phyloP scores from a whole-genome alignment of 2,797 vertebrate genomes.

The Sebastes kiyomatsui region DNA sequence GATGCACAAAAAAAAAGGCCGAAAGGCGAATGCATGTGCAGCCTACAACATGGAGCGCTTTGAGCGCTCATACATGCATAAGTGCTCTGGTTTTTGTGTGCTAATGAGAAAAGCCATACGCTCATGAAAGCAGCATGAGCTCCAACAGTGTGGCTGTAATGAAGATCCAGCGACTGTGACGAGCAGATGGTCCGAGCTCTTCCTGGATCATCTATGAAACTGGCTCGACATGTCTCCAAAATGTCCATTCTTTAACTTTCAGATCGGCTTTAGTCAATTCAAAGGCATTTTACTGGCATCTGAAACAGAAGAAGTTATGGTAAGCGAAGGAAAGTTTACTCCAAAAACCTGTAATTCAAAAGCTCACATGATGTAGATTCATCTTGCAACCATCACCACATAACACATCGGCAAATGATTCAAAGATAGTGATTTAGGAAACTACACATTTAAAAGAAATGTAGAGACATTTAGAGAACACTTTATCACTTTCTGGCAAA shows the following conservation, averaged over 20 bases:
- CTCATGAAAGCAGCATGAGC: conserved; percentile 47
- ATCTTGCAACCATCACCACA: neutral
- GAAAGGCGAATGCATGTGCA: neutral
- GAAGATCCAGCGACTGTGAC: conserved; percentile 34
- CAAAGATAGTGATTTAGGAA: neutral
- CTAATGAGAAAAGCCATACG: conserved; percentile 40
- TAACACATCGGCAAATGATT: neutral
- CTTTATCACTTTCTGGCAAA: neutral
- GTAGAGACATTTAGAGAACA: neutral
- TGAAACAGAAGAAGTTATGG: neutral
- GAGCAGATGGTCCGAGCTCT: conserved; percentile 61
- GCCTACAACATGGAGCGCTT: neutral
- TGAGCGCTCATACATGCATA: conserved; percentile 11
- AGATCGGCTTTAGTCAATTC: neutral
- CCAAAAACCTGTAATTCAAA: neutral
- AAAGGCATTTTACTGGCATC: conserved; percentile 24
- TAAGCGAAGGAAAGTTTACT: neutral
- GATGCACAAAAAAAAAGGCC: conserved; percentile 14
- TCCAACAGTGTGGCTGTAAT: conserved; percentile 37
- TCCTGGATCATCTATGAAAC: conserved; percentile 10
- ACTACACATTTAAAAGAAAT: neutral
- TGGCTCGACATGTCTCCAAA: conserved; percentile 30
- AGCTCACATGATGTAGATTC: neutral
- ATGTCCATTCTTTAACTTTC: conserved; percentile 22
- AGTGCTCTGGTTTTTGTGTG: conserved; percentile 28